A percentile compares a stretch with the other conserved stretches of the same genome.
Evolutionary conservation across 2,113 vertebrate genomes (phyloP).

Genomic region (Corapipo altera): DNA sequence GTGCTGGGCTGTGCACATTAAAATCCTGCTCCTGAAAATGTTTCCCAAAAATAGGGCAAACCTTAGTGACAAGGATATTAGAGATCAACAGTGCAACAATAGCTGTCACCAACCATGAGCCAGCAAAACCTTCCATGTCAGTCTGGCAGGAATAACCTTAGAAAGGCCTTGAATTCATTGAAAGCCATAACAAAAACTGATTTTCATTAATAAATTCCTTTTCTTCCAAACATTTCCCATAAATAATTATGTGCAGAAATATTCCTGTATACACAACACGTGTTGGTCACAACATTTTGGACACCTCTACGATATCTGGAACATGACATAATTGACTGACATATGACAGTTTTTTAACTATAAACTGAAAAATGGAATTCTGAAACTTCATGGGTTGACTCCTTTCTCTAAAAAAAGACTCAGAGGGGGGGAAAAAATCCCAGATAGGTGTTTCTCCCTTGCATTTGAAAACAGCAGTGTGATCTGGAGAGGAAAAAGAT

Average conservation of each 20-base stretch:
- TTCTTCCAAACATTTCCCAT: not conserved
- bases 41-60: not conserved
- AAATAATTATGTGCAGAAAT: not conserved
- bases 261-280: not conserved
- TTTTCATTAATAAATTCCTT: not conserved
- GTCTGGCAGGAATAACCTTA: not conserved
- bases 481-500: not conserved
- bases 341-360: not conserved
- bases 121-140: not conserved
- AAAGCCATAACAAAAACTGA: not conserved
- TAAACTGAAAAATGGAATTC: not conserved
- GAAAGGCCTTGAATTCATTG: not conserved
- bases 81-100: not conserved
- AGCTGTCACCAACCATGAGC: not conserved
- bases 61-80: not conserved
- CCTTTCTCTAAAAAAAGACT: not conserved
- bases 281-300: not conserved
- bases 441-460: not conserved
- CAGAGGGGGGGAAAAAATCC: too few species aligned
- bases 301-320: not conserved
- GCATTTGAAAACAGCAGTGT: not conserved
- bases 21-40: not conserved
- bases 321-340: accelerated
- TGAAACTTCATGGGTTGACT: not conserved
- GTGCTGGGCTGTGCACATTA: not conserved